phyloP scores from a whole-genome alignment of 2,797 vertebrate species.

The Muraenolepis orangiensis region DNA sequence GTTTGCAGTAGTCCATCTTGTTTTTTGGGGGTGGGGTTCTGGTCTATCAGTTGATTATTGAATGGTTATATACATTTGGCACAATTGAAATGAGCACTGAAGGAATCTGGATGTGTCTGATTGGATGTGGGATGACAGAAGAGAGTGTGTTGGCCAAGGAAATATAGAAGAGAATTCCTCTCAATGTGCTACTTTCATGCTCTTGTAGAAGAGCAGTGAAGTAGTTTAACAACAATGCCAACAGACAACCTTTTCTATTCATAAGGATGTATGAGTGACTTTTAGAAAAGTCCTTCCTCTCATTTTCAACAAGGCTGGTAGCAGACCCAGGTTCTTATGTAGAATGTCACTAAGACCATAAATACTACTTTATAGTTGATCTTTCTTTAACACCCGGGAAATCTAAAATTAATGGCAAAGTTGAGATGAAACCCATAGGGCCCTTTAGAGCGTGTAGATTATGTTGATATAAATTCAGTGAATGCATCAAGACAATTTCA shows the following conservation, averaged over 20 bases:
- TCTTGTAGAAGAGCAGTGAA: background rate
- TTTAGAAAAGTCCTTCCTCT: background rate
- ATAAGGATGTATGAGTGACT: background rate
- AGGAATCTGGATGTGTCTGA: background rate
- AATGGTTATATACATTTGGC: background rate
- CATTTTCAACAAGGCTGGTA: background rate
- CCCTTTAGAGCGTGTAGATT: background rate
- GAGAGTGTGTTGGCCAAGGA: background rate
- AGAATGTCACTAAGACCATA: background rate
- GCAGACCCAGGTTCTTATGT: background rate
- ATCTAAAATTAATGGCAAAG: too few species aligned
- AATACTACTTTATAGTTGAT: background rate
- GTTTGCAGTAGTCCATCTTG: background rate
- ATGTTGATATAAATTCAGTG: background rate
- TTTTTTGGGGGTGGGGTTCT: background rate
- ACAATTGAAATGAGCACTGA: background rate
- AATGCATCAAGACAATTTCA: background rate
- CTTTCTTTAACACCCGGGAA: background rate
- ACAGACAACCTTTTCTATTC: background rate
- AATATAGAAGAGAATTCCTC: background rate
- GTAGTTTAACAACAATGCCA: background rate
- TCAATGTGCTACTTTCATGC: background rate
- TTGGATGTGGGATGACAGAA: background rate
- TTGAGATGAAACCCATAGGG: background rate
- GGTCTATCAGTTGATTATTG: too few species aligned